Evolutionary conservation across 2,888 invertebrate species (phyloP), one percentile per base, ranked within the genome.

Genomic region (Saturnia pavonia): DNA sequence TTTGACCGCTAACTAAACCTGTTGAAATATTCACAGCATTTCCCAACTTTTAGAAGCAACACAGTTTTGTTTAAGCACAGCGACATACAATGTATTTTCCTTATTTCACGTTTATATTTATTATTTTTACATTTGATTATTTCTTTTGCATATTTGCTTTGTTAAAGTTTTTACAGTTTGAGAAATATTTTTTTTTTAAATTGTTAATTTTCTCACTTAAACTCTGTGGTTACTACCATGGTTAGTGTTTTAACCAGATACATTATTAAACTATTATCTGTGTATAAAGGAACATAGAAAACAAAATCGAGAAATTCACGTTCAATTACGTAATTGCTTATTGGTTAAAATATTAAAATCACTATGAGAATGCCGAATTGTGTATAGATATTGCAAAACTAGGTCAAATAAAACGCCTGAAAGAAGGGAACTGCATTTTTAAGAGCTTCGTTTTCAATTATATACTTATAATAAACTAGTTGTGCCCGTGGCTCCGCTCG

Each of bases 131-230:
- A 34, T 34, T 34, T 34, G 34, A 34, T 34, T 34, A 34, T 27
- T 22, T 9, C n/a, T 60, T 27, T 22, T 60, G 19, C 3, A 22
- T 66, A 19, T 48, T 34, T 67, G 67, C 14, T 70, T 68, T 67
- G 3, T 22, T 69, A n/a, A 25, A 11, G 54, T 69, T 57, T 42
- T 48, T 68, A 66, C 43, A 43, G 1, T 51, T 16, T 0, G 0
- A 14, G 48, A 14, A n/a, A 12, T 9, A 14, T 12, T 43, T 43
- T 43, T 51, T 14, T 51, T 51, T 2, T 1, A 51, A 19, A 51
- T 51, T 19, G 34, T 34, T 51, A 19, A 19, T 51, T 51, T 51
- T 6, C 7, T 51, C 19, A 19, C 14, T 19, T 45, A 14, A 51
- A n/a, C 6, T n/a, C 1, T n/a, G 8, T 51, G 51, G n/a, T 51